phyloP scores from a whole-genome alignment of 2,113 vertebrate species.

The Scatophagus argus region DNA sequence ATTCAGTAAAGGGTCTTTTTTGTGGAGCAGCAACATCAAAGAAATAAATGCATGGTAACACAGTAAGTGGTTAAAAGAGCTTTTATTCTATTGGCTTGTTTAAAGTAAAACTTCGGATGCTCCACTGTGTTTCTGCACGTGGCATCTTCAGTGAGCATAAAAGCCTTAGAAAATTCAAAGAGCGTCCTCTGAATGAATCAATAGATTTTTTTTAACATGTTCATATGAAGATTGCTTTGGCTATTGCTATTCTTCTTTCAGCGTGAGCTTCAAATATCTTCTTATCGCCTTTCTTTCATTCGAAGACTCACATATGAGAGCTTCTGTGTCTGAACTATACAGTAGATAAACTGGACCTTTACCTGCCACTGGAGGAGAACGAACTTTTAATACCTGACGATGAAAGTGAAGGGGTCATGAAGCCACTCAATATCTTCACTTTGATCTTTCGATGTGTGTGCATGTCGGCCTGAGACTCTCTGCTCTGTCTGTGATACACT shows the following conservation, averaged over 20 bases:
- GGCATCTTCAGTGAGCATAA: background rate
- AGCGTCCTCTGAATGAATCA: background rate
- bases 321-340: background rate
- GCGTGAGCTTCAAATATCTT: conserved; percentile 2
- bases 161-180: conserved; percentile 15
- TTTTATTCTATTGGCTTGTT: conserved; percentile 5
- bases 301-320: background rate
- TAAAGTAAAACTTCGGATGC: background rate
- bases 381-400: background rate
- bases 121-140: background rate
- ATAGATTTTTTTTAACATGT: background rate
- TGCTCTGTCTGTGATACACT: conserved; percentile 14
- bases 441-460: conserved; percentile 16
- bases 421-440: background rate
- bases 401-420: conserved; percentile 7
- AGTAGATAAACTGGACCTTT: conserved; percentile 26
- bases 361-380: background rate
- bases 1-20: background rate
- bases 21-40: background rate
- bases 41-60: background rate
- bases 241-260: conserved; percentile 13
- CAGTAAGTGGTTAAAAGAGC: background rate
- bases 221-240: background rate
- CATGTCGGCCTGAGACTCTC: background rate
- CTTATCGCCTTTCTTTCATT: conserved; percentile 16